Evolutionary conservation across 2,113 vertebrate genomes (phyloP), one percentile per base, ranked within the genome.

Genomic region (Platycercus adscitus): DNA sequence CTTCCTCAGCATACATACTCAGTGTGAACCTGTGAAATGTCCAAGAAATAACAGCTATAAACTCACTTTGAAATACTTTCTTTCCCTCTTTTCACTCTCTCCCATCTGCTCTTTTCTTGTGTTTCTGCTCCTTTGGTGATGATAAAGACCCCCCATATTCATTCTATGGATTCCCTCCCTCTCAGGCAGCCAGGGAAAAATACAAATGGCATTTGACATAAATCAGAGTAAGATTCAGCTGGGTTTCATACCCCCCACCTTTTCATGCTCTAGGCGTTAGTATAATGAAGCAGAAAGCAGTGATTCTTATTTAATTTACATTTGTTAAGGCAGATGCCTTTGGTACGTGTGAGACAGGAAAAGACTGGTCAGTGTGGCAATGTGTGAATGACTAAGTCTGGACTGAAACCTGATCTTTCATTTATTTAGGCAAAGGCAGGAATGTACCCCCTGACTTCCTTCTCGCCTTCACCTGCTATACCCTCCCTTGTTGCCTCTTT

Each of bases 141-240:
- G 16, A 79, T 60, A 72, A 93, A 91, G 86, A 85, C 41, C 39
- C 39, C 31, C 44, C 41, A 5, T 85, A 49, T 61, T 81, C 24
- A 89, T 87, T 78, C 43, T 79, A 24, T 87, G 65, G 61, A 33
- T 79, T 92, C 73, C 9, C 14, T 88, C 23, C 13, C 26, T 39
- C 61, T 68, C 41, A 47, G 53, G 31, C 78, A 56, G 44, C 13
- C 25, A 8, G 15, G 79, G 64, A 93, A 91, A 86, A 89, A 53
- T 47, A 92, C 73, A 89, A 89, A 65, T 68, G 64, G 21, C 28
- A 85, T 94, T 64, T 71, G 29, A 50, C 82, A 28, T 87, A 81
- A 91, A 95, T 95, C 81, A 87, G 23, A 64, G 35, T 88, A 60
- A 56, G 65, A 41, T 87, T 93, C n/a, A 71, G 12, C 41, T 81